These are phyloP conservation scores for Salticus scenicus DNA, from an alignment of 2,888 invertebrate genomes.

Conservation along the genomic window DNA sequence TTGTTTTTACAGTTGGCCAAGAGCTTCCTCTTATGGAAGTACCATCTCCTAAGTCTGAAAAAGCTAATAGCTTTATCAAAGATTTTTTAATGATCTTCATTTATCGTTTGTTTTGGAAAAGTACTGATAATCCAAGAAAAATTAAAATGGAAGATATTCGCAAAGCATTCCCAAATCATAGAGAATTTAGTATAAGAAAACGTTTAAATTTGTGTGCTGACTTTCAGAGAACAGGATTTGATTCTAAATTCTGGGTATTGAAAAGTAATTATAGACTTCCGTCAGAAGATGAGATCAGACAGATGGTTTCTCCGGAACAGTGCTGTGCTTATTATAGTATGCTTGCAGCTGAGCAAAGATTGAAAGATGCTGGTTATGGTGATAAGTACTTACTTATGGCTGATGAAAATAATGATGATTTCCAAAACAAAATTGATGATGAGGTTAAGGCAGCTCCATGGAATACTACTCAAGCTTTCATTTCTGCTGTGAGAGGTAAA, in stretches of 20 bases:
- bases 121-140: constrained; percentile 89
- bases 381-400: constrained; percentile 97
- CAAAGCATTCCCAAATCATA: constrained; percentile 96
- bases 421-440: constrained; percentile 97
- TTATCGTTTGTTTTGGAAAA: constrained; percentile 97
- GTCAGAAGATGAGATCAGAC: constrained; percentile 97
- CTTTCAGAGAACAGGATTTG: constrained; percentile 93
- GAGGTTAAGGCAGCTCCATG: constrained; percentile 82
- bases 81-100: constrained; percentile 99
- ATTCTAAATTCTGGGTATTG: constrained; percentile 94
- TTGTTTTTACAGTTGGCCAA: constrained; percentile 94
- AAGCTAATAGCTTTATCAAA: constrained; percentile 97
- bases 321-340: constrained; percentile 99
- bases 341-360: constrained; percentile 95
- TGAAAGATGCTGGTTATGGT: constrained; percentile 90
- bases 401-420: constrained; percentile 93
- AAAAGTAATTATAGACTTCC: constrained; percentile 95
- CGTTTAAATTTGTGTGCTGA: constrained; percentile 97
- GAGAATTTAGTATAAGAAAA: constrained; percentile 97
- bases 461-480: constrained; percentile 79
- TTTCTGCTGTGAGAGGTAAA: constrained; percentile 78
- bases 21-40: constrained; percentile 98
- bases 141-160: constrained; percentile 99
- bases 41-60: constrained; percentile 98
- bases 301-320: constrained; percentile 99